Percentiles rank a stretch among this genome's conserved stretches.
Evolutionary conservation across 2,888 invertebrate species (phyloP).

Genomic region (Beris morrisii): DNA sequence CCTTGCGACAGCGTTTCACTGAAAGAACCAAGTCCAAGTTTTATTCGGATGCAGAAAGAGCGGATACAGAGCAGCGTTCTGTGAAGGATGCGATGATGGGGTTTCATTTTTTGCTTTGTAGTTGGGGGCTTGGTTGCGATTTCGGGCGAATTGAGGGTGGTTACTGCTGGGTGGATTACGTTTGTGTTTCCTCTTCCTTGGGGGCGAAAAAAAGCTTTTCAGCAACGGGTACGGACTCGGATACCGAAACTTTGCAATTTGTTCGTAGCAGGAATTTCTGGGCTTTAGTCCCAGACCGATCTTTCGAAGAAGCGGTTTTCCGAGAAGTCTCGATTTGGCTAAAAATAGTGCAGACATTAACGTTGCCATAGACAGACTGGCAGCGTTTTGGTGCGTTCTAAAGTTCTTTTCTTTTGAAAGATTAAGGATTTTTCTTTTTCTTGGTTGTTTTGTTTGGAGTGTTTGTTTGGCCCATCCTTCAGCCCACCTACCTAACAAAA

Average conservation of each 20-base stretch:
- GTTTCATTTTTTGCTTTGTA: too few species aligned
- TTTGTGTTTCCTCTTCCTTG: too few species aligned
- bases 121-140: too few species aligned
- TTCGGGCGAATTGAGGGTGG: too few species aligned
- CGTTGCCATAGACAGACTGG: constrained; percentile 33
- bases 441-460: not conserved
- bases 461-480: too few species aligned
- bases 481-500: too few species aligned
- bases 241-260: constrained; percentile 14
- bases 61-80: too few species aligned
- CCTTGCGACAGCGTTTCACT: not conserved
- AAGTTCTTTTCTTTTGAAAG: not conserved
- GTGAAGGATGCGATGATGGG: too few species aligned
- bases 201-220: too few species aligned
- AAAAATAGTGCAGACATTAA: constrained; percentile 35
- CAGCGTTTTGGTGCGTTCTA: constrained; percentile 8
- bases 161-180: too few species aligned
- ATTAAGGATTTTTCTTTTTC: not conserved
- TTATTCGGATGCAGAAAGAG: constrained; percentile 18
- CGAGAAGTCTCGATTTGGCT: constrained; percentile 32
- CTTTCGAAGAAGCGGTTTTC: constrained; percentile 41
- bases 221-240: not conserved
- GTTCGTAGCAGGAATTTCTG: constrained; percentile 35
- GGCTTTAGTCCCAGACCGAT: constrained; percentile 42
- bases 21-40: constrained; percentile 18